Base-by-base conservation (phyloP, 2,113 vertebrate genomes). In the Ariopsis seemanni region DNA sequence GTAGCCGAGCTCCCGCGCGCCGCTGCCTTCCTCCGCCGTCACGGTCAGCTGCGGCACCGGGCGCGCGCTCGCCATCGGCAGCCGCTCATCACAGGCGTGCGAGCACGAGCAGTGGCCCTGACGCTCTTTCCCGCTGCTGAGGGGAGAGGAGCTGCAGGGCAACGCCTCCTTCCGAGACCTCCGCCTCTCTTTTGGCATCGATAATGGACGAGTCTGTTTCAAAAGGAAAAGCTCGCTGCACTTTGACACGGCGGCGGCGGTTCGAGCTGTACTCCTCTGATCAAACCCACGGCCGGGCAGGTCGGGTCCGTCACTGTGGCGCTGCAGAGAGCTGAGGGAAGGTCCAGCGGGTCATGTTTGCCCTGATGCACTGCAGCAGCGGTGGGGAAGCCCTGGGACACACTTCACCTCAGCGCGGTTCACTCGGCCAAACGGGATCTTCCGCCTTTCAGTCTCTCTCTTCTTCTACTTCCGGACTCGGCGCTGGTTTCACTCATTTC, bases 1-100 rank as follows among this genome's bases (percentile, higher is more conserved):
- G 94, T 96, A 91, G 63, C 90, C 92, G 92, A 96, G 86, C 93
- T 93, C 93, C 93, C 95, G 88, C 89, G 96, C 92, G 87, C 91
- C 89, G 89, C 94, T 93, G 90, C 93, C 94, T 75, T 95, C 96
- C 90, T 97, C 97, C 18, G 96, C 91, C 4, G 98, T 99, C 92
- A 99, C 96, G n/a, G 97, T 99, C 89, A 99, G 96, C 92, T 96
- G 97, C 1, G 98, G 98, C 74, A 98, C 97, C 84, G 91, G 92
- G 48, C 92, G 94, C 55, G 85, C 93, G 63, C 89, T 93, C 85
- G 85, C 85, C 85, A 87, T 91, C 55, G 91, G 91, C 57, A 83
- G 1, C 77, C 91, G 90, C 74, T 93, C 95, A 93, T 88, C 93
- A 92, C 92, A 94, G 86, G 92, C 92, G 78, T 92, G 92, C 7